Conservation (phyloP, 2,113 vertebrate species). For the Uria lomvia region DNA sequence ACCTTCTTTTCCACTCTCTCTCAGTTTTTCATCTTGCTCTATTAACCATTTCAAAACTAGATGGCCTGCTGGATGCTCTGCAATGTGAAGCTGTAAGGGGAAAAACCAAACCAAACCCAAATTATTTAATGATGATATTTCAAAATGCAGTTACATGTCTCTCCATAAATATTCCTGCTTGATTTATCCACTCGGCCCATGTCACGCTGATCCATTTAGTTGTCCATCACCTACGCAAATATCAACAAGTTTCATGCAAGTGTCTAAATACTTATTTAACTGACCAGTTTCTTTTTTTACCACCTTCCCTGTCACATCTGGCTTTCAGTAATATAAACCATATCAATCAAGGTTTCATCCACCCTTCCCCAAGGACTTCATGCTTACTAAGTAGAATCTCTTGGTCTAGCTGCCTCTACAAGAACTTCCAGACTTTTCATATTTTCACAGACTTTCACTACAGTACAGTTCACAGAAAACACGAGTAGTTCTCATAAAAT, state of each 20-base stretch:
- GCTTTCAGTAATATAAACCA: neutral
- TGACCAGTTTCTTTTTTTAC: neutral
- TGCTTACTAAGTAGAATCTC: neutral
- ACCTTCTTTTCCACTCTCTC: constrained; percentile 82
- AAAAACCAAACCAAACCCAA: neutral
- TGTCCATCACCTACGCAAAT: neutral
- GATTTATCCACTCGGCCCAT: neutral
- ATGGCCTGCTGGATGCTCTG: constrained; percentile 93
- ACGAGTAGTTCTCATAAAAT: neutral
- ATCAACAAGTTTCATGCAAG: neutral
- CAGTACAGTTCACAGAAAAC: neutral
- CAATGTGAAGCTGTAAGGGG: constrained; percentile 85
- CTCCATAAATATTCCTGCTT: neutral
- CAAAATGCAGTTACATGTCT: neutral
- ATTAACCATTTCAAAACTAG: constrained; percentile 95
- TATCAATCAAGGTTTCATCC: neutral
- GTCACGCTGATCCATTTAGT: neutral
- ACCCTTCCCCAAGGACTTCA: neutral
- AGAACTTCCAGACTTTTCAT: neutral
- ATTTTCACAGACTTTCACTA: neutral
- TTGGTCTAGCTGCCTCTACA: neutral
- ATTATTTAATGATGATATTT: neutral
- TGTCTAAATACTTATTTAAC: neutral
- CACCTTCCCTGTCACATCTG: neutral
- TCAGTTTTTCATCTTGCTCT: constrained; percentile 86